These are phyloP conservation scores for Andricus grossulariae DNA, from an alignment of 1,140 invertebrate species.

Conservation along the genomic window DNA sequence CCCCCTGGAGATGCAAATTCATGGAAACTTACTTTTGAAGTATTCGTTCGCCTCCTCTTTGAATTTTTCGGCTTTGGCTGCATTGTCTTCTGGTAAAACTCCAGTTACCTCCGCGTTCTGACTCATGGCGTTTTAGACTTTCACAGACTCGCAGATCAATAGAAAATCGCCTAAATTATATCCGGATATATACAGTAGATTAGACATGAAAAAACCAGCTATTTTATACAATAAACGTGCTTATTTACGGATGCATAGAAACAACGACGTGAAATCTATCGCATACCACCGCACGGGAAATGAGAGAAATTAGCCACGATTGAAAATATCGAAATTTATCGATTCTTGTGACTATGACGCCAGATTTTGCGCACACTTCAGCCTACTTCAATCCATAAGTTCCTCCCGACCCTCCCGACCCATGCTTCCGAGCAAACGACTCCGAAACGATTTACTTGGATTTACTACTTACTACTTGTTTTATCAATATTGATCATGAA, in stretches of 20 bases:
- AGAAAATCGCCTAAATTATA: constrained; percentile 42
- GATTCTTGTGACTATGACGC: not conserved
- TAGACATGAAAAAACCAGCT: constrained; percentile 54
- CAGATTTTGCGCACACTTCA: not conserved
- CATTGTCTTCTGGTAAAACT: constrained; percentile 68
- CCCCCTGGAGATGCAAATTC: constrained; percentile 4
- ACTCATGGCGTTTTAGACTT: constrained; percentile 54
- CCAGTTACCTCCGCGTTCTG: constrained; percentile 54
- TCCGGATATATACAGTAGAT: constrained; percentile 52
- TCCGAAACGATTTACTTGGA: too few relatives aligned
- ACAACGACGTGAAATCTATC: too few relatives aligned
- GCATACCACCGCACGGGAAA: not conserved
- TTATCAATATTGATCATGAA: too few relatives aligned
- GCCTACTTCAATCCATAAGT: not conserved
- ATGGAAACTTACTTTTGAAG: constrained; percentile 86
- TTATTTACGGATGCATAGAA: not conserved
- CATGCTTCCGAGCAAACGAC: too few relatives aligned
- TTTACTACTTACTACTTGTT: too few relatives aligned
- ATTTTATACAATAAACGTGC: constrained; percentile 33
- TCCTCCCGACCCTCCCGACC: too few relatives aligned
- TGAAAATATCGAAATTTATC: constrained; percentile 1
- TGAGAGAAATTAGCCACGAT: constrained; percentile 2
- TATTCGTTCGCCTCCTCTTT: constrained; percentile 90
- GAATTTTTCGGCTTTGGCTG: constrained; percentile 81
- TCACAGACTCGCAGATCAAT: constrained; percentile 38